Evolutionary conservation across 1,140 invertebrate species (phyloP).

Genomic region (Pseudoatta argentina): DNA sequence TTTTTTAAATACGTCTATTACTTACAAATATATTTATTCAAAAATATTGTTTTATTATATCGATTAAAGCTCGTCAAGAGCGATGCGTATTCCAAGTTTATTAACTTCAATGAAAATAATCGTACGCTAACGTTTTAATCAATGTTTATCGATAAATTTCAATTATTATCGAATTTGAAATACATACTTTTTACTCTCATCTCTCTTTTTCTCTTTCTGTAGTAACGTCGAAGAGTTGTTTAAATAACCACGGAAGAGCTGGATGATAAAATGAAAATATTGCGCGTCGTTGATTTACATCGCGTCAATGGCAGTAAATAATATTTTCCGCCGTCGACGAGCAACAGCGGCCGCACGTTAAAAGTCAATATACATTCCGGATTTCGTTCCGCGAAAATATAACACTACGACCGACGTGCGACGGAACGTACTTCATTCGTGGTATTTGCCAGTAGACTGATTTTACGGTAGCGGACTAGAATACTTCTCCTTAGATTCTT

Average conservation of each 20-base stretch:
- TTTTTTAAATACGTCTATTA: too few relatives aligned
- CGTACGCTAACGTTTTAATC: conserved; percentile 37
- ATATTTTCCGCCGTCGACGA: neutral
- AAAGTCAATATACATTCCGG: conserved; percentile 46
- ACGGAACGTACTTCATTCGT: conserved; percentile 18
- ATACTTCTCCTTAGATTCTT: conserved; percentile 37
- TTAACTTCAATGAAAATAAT: conserved; percentile 25
- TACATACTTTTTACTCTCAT: neutral
- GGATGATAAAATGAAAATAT: conserved; percentile 37
- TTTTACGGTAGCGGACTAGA: conserved; percentile 49
- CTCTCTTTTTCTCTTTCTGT: neutral
- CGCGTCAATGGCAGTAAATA: conserved; percentile 34
- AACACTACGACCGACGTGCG: conserved; percentile 4
- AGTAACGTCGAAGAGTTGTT: neutral
- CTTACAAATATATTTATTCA: too few relatives aligned
- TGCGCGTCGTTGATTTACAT: conserved; percentile 49
- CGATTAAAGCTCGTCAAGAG: neutral
- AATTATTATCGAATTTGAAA: conserved; percentile 8
- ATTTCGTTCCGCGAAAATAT: conserved; percentile 44
- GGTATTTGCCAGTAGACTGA: conserved; percentile 34
- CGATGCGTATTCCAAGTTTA: conserved; percentile 15
- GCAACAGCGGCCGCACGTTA: conserved; percentile 21
- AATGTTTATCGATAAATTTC: conserved; percentile 17
- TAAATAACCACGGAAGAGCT: neutral
- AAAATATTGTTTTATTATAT: too few relatives aligned